phyloP scores from a whole-genome alignment of 2,888 invertebrate genomes.

The Fragum fragum region DNA sequence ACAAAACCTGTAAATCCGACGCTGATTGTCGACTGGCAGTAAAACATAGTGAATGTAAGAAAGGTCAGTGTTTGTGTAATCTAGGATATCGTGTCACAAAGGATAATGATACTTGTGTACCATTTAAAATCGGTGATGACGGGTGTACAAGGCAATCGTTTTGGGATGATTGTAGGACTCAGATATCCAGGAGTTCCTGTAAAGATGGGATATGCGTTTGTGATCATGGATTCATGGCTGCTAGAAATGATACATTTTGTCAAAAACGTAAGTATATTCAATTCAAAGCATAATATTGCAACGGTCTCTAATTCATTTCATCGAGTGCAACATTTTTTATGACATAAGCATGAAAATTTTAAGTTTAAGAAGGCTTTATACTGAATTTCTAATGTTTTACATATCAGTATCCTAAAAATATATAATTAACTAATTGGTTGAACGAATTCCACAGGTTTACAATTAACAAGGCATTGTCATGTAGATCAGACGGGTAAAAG shows the following conservation, averaged over 20 bases:
- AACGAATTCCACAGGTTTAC: too few relatives aligned
- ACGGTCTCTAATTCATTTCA: too few relatives aligned
- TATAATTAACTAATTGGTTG: too few relatives aligned
- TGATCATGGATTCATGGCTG: slow-evolving; percentile 55
- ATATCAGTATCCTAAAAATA: too few relatives aligned
- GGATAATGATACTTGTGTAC: slow-evolving; percentile 60
- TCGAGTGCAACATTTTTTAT: too few relatives aligned
- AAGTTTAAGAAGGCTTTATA: too few relatives aligned
- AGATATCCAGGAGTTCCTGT: slow-evolving; percentile 46
- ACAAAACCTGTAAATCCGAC: slow-evolving; percentile 58
- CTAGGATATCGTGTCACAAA: slow-evolving; percentile 58
- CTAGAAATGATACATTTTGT: slow-evolving; percentile 51
- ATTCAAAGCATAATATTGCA: too few relatives aligned
- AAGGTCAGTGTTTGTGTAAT: slow-evolving; percentile 62
- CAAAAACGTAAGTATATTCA: slow-evolving; percentile 48
- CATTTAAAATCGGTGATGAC: slow-evolving; percentile 61
- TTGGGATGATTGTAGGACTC: slow-evolving; percentile 55
- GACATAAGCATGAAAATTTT: too few relatives aligned
- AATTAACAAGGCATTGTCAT: too few relatives aligned
- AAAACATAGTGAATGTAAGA: slow-evolving; percentile 62
- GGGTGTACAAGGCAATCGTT: slow-evolving; percentile 42
- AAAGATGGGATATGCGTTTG: slow-evolving; percentile 45
- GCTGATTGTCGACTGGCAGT: slow-evolving; percentile 68
- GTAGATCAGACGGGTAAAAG: too few relatives aligned
- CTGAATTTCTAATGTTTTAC: too few relatives aligned